Percentiles rank a stretch among this genome's conserved stretches.
Evolutionary conservation across 2,888 invertebrate genomes (phyloP).

Genomic region (Aquatica leii): DNA sequence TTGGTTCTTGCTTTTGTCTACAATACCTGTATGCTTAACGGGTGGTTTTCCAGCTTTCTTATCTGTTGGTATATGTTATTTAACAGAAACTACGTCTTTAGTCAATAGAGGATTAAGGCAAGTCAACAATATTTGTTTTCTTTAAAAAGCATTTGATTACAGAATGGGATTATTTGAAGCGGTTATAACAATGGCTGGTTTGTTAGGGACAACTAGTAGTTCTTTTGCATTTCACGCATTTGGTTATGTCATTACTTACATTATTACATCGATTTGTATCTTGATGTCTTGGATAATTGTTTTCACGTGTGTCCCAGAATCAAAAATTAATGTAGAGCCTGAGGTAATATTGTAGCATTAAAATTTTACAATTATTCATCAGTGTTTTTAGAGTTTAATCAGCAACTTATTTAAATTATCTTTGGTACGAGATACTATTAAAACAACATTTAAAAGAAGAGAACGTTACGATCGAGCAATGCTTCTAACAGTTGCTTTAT

Average conservation of each 20-base stretch:
- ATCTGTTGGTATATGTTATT: conserved; percentile 64
- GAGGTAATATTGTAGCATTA: conserved; percentile 10
- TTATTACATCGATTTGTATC: conserved; percentile 59
- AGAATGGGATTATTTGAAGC: conserved; percentile 73
- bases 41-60: conserved; percentile 71
- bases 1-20: conserved; percentile 62
- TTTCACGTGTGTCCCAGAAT: conserved; percentile 64
- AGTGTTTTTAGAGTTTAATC: conserved; percentile 18
- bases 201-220: conserved; percentile 69
- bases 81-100: conserved; percentile 71
- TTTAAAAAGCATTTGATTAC: conserved; percentile 3
- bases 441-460: conserved; percentile 66
- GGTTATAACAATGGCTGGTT: conserved; percentile 66
- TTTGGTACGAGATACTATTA: conserved; percentile 63
- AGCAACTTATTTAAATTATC: conserved; percentile 32
- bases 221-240: conserved; percentile 66
- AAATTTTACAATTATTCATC: conserved; percentile 1
- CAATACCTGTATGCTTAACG: conserved; percentile 67
- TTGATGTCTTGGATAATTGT: conserved; percentile 63
- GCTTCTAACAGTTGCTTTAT: conserved; percentile 61
- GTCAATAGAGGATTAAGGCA: conserved; percentile 70
- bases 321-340: conserved; percentile 50
- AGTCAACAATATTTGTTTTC: background rate
- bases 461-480: conserved; percentile 65
- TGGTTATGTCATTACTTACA: conserved; percentile 65